A percentile compares a stretch with the other conserved stretches of the same genome.
These are phyloP conservation scores for Cetoscarus ocellatus DNA, from an alignment of 2,797 vertebrate genomes.

Conservation along the genomic window DNA sequence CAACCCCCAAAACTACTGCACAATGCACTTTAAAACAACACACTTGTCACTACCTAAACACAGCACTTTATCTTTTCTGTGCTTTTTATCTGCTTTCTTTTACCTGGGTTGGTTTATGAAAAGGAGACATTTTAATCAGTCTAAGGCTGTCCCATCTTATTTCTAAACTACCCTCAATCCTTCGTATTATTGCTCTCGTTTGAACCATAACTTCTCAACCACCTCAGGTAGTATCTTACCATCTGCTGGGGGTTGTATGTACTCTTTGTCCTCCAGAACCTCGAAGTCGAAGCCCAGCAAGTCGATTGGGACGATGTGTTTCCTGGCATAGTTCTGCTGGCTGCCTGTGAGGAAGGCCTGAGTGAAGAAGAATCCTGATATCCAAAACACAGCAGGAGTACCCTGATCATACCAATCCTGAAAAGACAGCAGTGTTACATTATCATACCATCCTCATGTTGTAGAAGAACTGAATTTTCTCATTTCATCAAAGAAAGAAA, in stretches of 20 bases:
- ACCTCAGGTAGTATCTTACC: constrained; percentile 78
- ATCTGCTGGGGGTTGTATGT: constrained; percentile 85
- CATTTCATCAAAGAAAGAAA: too few species aligned
- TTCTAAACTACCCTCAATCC: background rate
- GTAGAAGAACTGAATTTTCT: too few species aligned
- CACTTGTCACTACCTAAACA: too few species aligned
- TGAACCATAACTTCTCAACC: background rate
- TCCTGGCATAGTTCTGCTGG: constrained; percentile 93
- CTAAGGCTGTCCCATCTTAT: background rate
- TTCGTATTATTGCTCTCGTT: background rate
- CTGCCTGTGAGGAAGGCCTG: constrained; percentile 93
- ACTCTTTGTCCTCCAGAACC: constrained; percentile 88
- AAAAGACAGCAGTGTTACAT: constrained; percentile 1
- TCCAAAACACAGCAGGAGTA: constrained; percentile 89
- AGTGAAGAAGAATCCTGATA: constrained; percentile 95
- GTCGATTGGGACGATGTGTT: constrained; percentile 90
- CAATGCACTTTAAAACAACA: too few species aligned
- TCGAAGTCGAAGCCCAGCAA: constrained; percentile 91
- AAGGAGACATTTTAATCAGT: background rate
- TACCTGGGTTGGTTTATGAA: constrained; percentile 1
- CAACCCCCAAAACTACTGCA: too few species aligned
- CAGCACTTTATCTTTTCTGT: background rate
- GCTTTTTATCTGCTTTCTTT: constrained; percentile 12
- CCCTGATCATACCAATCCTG: constrained; percentile 90
- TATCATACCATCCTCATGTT: too few species aligned